A percentile compares a stretch with the other conserved stretches of the same genome.
phyloP scores from a whole-genome alignment of 2,113 vertebrate species.

The Pseudorasbora parva region DNA sequence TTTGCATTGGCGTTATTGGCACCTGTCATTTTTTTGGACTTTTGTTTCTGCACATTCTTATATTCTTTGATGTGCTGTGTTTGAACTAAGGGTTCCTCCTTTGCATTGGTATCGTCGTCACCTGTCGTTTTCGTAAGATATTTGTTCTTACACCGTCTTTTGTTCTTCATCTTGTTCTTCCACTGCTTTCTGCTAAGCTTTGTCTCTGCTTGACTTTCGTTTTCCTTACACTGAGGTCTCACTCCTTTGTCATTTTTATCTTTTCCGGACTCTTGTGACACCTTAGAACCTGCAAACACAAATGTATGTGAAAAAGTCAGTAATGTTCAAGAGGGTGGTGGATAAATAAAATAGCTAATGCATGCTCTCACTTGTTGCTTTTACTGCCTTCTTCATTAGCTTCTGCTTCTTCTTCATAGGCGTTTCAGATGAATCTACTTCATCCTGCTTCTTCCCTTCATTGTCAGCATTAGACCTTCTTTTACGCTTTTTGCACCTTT shows the following conservation, averaged over 20 bases:
- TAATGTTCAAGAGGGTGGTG: neutral
- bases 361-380: constrained; percentile 57
- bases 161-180: constrained; percentile 78
- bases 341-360: neutral
- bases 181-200: constrained; percentile 72
- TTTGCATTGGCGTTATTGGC: neutral
- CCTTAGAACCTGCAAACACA: constrained; percentile 32
- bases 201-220: constrained; percentile 30
- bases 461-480: constrained; percentile 42
- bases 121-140: constrained; percentile 53
- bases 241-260: neutral
- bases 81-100: neutral
- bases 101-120: neutral
- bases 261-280: neutral
- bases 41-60: neutral
- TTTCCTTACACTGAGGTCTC: neutral
- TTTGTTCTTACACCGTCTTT: constrained; percentile 76
- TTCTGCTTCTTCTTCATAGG: constrained; percentile 50
- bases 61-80: neutral
- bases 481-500: constrained; percentile 67
- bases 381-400: constrained; percentile 48
- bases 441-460: constrained; percentile 39
- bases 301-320: constrained; percentile 6
- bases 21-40: constrained; percentile 20
- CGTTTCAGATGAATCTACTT: neutral